Evolutionary conservation across 2,888 invertebrate genomes (phyloP).

Genomic region (Zaprionus lineosus): DNA sequence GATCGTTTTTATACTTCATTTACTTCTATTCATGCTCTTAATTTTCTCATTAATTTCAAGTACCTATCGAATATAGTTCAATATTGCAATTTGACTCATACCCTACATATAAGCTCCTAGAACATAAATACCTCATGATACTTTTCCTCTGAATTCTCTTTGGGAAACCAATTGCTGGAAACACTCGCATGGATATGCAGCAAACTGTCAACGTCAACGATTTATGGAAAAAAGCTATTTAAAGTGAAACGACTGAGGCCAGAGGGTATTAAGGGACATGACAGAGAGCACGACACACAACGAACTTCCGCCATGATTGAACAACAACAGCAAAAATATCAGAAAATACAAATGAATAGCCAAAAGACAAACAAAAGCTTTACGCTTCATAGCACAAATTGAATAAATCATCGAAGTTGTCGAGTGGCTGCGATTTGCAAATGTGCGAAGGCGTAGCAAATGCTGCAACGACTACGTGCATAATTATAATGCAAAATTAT

Average conservation of each 20-base stretch:
- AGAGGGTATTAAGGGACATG: slow-evolving; percentile 17
- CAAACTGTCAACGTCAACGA: slow-evolving; percentile 41
- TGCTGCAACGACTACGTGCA: slow-evolving; percentile 42
- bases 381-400: slow-evolving; percentile 74
- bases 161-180: slow-evolving; percentile 8
- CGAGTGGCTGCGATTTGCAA: slow-evolving; percentile 37
- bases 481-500: slow-evolving; percentile 60
- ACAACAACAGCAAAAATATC: slow-evolving; percentile 16
- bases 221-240: slow-evolving; percentile 45
- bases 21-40: too few species aligned
- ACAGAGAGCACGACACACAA: slow-evolving; percentile 36
- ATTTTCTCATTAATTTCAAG: too few species aligned
- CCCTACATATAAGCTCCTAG: too few species aligned
- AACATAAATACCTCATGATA: too few species aligned
- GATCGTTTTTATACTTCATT: too few species aligned
- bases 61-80: too few species aligned
- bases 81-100: too few species aligned
- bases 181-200: slow-evolving; percentile 15
- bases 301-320: slow-evolving; percentile 54
- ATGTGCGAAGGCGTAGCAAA: not conserved
- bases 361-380: slow-evolving; percentile 66
- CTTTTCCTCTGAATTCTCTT: too few species aligned
- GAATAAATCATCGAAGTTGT: slow-evolving; percentile 72
- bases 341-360: slow-evolving; percentile 12
- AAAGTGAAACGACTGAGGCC: slow-evolving; percentile 26